Evolutionary conservation across 1,140 invertebrate genomes (phyloP).

Genomic region (Onthophagus taurus): DNA sequence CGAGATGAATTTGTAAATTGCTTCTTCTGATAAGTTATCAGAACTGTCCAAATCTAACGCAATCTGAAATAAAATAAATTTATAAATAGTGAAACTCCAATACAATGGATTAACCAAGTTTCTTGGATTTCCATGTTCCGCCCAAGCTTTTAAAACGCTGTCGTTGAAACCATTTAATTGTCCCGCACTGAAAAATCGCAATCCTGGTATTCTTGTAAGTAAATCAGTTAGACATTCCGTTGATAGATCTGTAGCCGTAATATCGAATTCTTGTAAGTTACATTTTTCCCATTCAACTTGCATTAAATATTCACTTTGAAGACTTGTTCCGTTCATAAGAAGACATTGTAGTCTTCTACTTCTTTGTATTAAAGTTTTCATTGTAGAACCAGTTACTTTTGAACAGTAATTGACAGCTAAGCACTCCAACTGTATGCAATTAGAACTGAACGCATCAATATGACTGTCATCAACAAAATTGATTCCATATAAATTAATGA

Average conservation of each 20-base stretch:
- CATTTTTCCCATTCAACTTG: constrained; percentile 98
- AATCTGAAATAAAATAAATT: constrained; percentile 44
- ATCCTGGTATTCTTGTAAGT: constrained; percentile 74
- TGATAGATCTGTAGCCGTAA: constrained; percentile 92
- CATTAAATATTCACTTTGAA: constrained; percentile 85
- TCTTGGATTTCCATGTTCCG: constrained; percentile 76
- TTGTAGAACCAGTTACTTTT: constrained; percentile 93
- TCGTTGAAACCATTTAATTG: constrained; percentile 97
- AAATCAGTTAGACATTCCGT: constrained; percentile 91
- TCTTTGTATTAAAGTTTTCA: constrained; percentile 89
- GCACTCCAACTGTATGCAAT: constrained; percentile 90
- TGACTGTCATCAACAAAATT: constrained; percentile 98
- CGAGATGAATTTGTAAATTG: constrained; percentile 82
- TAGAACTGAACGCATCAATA: constrained; percentile 94
- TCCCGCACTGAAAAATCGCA: constrained; percentile 87
- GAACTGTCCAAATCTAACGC: constrained; percentile 90
- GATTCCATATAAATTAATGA: constrained; percentile 95
- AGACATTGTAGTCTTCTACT: constrained; percentile 88
- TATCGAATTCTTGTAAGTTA: constrained; percentile 86
- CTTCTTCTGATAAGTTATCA: constrained; percentile 90
- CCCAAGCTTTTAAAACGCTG: constrained; percentile 80
- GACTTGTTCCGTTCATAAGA: constrained; percentile 93
- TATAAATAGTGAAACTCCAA: neutral
- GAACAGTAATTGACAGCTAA: constrained; percentile 93
- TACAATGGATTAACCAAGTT: constrained; percentile 26